Evolutionary conservation across 2,113 vertebrate species (phyloP).

Genomic region (Cricetomys ansorgei): DNA sequence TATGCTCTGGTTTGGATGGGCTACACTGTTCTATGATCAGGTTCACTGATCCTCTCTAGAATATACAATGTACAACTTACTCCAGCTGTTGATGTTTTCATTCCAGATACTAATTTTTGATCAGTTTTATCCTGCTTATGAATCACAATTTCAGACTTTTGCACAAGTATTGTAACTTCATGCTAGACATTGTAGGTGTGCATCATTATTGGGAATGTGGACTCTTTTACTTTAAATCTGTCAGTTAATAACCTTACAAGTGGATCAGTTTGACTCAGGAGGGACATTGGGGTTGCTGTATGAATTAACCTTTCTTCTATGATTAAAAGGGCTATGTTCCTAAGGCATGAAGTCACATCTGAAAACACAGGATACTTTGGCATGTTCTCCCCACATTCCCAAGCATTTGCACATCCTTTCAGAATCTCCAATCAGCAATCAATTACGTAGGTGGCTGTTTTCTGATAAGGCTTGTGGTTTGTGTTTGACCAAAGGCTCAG

Average conservation of each 20-base stretch:
- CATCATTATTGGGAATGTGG: neutral
- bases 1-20: neutral
- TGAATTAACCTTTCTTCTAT: neutral
- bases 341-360: neutral
- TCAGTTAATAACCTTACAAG: neutral
- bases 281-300: neutral
- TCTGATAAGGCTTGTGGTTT: neutral
- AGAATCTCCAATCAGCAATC: neutral
- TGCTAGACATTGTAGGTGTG: neutral
- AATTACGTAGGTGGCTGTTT: neutral
- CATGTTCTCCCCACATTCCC: neutral
- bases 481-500: neutral
- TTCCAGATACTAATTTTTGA: conserved; percentile 16
- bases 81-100: neutral
- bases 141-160: neutral
- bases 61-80: neutral
- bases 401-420: neutral
- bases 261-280: neutral
- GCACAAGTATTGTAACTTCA: neutral
- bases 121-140: neutral
- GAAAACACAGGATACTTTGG: neutral
- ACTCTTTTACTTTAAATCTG: neutral
- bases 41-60: neutral
- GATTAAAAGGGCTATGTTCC: neutral
- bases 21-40: neutral